Evolutionary conservation across 64 coral and sea anemone species (phyloP).

Genomic region (Trachythela sp.): DNA sequence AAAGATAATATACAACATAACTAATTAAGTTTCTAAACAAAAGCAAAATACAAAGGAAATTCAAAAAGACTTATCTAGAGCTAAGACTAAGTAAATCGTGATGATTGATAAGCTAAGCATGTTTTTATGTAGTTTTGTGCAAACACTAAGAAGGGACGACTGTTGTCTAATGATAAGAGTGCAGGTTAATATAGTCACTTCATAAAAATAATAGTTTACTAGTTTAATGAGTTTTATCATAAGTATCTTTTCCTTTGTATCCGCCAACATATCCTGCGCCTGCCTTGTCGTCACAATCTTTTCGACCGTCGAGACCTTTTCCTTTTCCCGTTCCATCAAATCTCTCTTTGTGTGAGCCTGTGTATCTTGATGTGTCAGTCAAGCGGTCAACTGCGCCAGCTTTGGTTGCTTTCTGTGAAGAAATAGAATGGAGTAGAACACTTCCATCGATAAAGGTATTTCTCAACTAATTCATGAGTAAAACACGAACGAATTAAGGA

Average conservation of each 20-base stretch:
- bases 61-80: not conserved
- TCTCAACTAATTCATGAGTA: too few relatives aligned
- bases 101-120: not conserved
- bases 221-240: slow-evolving; percentile 68
- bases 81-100: not conserved
- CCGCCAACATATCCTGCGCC: slow-evolving; percentile 74
- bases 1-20: too few relatives aligned
- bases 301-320: slow-evolving; percentile 76
- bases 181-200: too few relatives aligned
- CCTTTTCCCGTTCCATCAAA: slow-evolving; percentile 89
- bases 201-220: too few relatives aligned
- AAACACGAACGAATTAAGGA: too few relatives aligned
- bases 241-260: slow-evolving; percentile 77
- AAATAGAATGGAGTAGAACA: not conserved
- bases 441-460: not conserved
- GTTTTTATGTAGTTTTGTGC: too few relatives aligned
- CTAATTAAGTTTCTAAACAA: not conserved
- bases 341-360: slow-evolving; percentile 85
- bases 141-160: too few relatives aligned
- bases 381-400: slow-evolving; percentile 72
- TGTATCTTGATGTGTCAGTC: slow-evolving; percentile 82
- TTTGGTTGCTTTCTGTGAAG: slow-evolving; percentile 66
- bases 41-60: not conserved
- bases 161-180: too few relatives aligned
- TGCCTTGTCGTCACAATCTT: slow-evolving; percentile 64